These are phyloP conservation scores for Muntiacus muntjak DNA, from an alignment of 2,113 vertebrate species.

Conservation along the genomic window DNA sequence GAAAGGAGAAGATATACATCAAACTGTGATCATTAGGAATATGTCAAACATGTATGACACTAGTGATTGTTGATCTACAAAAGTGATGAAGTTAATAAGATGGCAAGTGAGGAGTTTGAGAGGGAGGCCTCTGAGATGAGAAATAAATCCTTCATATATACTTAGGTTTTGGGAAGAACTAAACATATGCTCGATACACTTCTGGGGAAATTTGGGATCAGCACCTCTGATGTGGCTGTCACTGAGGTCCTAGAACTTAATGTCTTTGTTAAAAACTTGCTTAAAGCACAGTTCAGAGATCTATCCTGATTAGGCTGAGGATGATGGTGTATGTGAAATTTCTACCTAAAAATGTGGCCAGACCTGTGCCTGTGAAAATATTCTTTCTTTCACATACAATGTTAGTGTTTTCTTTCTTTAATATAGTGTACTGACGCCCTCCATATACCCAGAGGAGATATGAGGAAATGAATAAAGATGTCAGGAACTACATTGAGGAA, in stretches of 20 bases:
- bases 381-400: not conserved
- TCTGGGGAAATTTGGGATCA: not conserved
- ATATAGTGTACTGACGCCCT: not conserved
- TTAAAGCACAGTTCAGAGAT: not conserved
- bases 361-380: not conserved
- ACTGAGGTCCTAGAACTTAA: not conserved
- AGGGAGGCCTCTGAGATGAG: not conserved
- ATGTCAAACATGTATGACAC: not conserved
- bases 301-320: not conserved
- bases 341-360: not conserved
- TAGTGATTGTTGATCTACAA: not conserved
- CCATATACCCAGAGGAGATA: not conserved
- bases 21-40: not conserved
- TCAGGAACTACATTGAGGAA: not conserved
- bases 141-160: not conserved
- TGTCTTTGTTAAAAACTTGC: not conserved
- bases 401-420: not conserved
- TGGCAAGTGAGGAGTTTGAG: not conserved
- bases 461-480: not conserved
- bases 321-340: not conserved
- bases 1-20: not conserved
- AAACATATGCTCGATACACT: not conserved
- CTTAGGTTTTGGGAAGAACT: not conserved
- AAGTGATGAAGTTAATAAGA: not conserved
- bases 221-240: not conserved